Percentiles rank a stretch among this genome's conserved stretches.
Evolutionary conservation across 2,113 vertebrate species (phyloP).

Genomic region (Steatornis caripensis): DNA sequence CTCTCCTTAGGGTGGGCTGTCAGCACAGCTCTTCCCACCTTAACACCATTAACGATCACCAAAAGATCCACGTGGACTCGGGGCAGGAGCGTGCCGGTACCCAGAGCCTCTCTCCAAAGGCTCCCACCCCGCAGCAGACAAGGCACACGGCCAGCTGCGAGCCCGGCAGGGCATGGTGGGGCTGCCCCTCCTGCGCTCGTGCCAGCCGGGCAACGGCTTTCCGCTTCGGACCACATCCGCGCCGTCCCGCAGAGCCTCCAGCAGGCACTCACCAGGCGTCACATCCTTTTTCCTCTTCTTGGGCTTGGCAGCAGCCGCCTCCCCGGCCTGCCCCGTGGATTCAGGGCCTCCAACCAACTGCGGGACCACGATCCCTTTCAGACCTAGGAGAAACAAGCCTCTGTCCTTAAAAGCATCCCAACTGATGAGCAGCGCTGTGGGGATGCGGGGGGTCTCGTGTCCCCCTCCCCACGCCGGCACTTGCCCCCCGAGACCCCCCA

Average conservation of each 20-base stretch:
- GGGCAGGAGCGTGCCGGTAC: too few relatives aligned
- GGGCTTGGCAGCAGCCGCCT: constrained; percentile 34
- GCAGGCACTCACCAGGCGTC: constrained; percentile 38
- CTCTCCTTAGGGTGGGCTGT: too few relatives aligned
- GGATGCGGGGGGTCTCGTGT: rapidly evolving
- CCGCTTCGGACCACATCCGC: too few relatives aligned
- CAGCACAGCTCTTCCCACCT: too few relatives aligned
- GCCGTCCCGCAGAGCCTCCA: background rate
- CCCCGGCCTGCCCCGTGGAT: constrained; percentile 1
- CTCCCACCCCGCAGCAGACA: too few relatives aligned
- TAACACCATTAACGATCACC: too few relatives aligned
- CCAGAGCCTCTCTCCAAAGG: too few relatives aligned
- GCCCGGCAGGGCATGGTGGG: too few relatives aligned
- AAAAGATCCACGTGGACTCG: too few relatives aligned
- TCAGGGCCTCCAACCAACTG: constrained; percentile 46
- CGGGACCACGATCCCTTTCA: constrained; percentile 53
- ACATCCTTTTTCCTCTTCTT: constrained; percentile 72
- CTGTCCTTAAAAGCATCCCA: background rate
- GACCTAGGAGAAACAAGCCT: constrained; percentile 9
- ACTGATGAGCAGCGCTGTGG: rapidly evolving
- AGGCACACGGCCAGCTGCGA: too few relatives aligned
- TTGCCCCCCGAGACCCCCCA: rapidly evolving
- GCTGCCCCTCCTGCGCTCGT: too few relatives aligned
- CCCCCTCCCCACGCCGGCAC: rapidly evolving
- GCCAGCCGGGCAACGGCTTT: too few relatives aligned